A percentile compares a stretch with the other conserved stretches of the same genome.
These are phyloP conservation scores for Sebastes steindachneri DNA, from an alignment of 2,797 vertebrate species.

Conservation along the genomic window DNA sequence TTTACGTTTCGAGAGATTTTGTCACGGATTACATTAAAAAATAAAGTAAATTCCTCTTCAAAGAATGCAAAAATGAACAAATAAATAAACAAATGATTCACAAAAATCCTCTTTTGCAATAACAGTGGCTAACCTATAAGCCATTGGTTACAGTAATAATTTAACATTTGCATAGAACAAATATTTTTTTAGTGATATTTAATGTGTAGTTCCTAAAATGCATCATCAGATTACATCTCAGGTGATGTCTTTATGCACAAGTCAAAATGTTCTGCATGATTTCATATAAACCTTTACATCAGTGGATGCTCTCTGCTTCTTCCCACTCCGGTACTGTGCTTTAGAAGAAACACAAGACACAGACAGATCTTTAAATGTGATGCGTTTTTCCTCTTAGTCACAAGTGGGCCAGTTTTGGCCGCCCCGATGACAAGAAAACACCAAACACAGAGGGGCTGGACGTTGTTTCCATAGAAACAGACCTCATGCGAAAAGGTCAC, in stretches of 20 bases:
- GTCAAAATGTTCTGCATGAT: background rate
- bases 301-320: background rate
- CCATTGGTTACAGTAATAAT: no score
- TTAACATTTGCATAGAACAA: background rate
- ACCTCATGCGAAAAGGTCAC: slow-evolving; percentile 95
- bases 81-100: background rate
- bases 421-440: slow-evolving; percentile 58
- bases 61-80: background rate
- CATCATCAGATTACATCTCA: background rate
- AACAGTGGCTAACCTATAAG: background rate
- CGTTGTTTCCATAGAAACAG: slow-evolving; percentile 96
- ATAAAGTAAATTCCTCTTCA: background rate
- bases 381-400: slow-evolving; percentile 42
- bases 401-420: slow-evolving; percentile 63
- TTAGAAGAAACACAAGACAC: slow-evolving; percentile 5
- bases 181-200: background rate
- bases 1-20: no score
- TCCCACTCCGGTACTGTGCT: background rate
- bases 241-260: background rate
- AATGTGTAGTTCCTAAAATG: background rate
- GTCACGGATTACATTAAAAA: no score
- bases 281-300: background rate
- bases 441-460: slow-evolving; percentile 66
- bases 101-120: background rate
- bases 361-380: slow-evolving; percentile 29